phyloP scores from a whole-genome alignment of 2,888 invertebrate genomes.

The Hirudinaria manillensis region DNA sequence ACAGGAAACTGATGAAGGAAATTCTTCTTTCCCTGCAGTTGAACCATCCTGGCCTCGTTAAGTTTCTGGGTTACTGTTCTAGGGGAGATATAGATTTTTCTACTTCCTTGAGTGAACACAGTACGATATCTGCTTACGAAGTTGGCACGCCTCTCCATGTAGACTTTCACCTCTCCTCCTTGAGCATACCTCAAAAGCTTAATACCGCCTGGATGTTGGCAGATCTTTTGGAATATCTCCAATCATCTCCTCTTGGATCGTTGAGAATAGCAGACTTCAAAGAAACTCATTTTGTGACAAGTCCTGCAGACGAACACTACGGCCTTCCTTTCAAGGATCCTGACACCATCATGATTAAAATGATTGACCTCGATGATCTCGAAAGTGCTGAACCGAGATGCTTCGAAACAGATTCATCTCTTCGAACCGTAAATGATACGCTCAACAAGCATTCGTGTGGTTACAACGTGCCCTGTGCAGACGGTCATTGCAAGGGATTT shows the following conservation, averaged over 20 bases:
- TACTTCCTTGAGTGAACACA: constrained; percentile 48
- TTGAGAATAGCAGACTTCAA: constrained; percentile 49
- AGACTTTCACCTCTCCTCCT: constrained; percentile 41
- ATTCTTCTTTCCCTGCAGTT: constrained; percentile 48
- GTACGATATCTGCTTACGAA: constrained; percentile 48
- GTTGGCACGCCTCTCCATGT: constrained; percentile 44
- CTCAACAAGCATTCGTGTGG: constrained; percentile 25
- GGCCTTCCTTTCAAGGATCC: not conserved
- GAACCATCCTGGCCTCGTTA: constrained; percentile 46
- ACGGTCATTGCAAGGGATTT: constrained; percentile 36
- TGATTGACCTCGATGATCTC: constrained; percentile 51
- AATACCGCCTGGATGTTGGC: constrained; percentile 45
- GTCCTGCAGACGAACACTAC: not conserved
- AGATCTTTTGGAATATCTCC: constrained; percentile 46
- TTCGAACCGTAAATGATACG: not conserved
- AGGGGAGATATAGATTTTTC: constrained; percentile 50
- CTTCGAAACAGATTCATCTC: not conserved
- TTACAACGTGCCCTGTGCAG: constrained; percentile 34
- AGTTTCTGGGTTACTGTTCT: constrained; percentile 48
- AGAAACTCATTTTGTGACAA: constrained; percentile 37
- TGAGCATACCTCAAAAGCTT: constrained; percentile 44
- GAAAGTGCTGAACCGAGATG: constrained; percentile 40
- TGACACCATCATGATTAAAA: constrained; percentile 46
- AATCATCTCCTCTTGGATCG: constrained; percentile 49
- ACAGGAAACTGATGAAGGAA: constrained; percentile 51